Conservation (phyloP, 2,797 vertebrate species). For the Notolabrus celidotus region DNA sequence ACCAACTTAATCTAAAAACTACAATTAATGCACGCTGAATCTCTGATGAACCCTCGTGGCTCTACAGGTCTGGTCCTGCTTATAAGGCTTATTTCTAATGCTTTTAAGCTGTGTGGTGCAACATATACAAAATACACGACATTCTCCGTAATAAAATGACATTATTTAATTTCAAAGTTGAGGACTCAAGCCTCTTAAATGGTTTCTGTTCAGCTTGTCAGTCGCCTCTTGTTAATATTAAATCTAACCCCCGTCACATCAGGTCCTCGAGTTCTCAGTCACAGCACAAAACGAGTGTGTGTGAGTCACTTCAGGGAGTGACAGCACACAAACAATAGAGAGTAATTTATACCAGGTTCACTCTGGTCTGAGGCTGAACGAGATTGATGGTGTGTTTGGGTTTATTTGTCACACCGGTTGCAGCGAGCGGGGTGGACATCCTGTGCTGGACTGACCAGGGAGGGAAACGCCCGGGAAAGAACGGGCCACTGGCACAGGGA, state of each 20-base stretch:
- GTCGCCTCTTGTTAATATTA: neutral
- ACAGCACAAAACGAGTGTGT: slow-evolving; percentile 29
- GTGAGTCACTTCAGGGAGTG: slow-evolving; percentile 48
- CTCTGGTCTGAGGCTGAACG: neutral
- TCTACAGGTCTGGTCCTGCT: no score
- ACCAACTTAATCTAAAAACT: no score
- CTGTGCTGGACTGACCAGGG: slow-evolving; percentile 51
- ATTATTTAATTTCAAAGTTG: no score
- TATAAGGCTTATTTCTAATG: no score
- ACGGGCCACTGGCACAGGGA: slow-evolving; percentile 39
- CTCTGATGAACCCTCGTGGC: no score
- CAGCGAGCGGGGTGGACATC: slow-evolving; percentile 58
- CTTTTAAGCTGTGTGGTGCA: no score
- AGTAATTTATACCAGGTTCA: slow-evolving; percentile 26
- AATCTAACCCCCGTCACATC: neutral
- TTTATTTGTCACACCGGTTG: slow-evolving; percentile 44
- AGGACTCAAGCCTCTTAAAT: no score
- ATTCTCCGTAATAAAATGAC: no score
- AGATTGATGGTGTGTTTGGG: slow-evolving; percentile 36
- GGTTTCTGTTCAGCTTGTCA: neutral
- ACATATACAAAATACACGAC: no score
- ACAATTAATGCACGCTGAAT: no score
- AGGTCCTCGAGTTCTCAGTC: slow-evolving; percentile 19
- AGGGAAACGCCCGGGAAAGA: slow-evolving; percentile 67
- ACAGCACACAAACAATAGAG: slow-evolving; percentile 50